Percentiles rank a stretch among this genome's conserved stretches.
Evolutionary conservation across 2,888 invertebrate genomes (phyloP).

Genomic region (Aphelenchoides bicaudatus): DNA sequence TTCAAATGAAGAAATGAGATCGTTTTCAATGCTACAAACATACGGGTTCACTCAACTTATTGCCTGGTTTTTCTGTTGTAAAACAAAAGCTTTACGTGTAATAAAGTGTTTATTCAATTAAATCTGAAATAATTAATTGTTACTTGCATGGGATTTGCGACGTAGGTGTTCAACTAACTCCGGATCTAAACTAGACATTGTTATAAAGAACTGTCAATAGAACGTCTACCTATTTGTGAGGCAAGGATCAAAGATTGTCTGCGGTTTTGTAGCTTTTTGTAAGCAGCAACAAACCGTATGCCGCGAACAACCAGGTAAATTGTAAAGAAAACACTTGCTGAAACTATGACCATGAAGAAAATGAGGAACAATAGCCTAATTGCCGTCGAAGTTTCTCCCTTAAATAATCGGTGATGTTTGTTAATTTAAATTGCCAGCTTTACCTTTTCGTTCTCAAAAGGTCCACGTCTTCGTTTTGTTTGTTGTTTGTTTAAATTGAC

Average conservation of each 20-base stretch:
- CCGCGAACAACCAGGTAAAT: slow-evolving; percentile 48
- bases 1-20: slow-evolving; percentile 47
- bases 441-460: not conserved
- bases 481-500: too few species aligned
- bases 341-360: slow-evolving; percentile 48
- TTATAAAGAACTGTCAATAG: not conserved
- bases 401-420: not conserved
- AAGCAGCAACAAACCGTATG: slow-evolving; percentile 41
- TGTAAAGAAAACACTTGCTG: slow-evolving; percentile 46
- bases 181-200: slow-evolving; percentile 6
- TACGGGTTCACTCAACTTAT: not conserved
- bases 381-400: slow-evolving; percentile 38
- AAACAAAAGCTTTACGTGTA: not conserved
- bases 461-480: slow-evolving; percentile 15
- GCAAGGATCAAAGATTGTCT: slow-evolving; percentile 45
- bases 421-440: not conserved
- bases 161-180: not conserved
- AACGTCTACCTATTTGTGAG: slow-evolving; percentile 47
- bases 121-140: not conserved
- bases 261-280: slow-evolving; percentile 38
- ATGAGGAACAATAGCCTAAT: slow-evolving; percentile 47
- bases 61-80: not conserved
- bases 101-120: slow-evolving; percentile 4
- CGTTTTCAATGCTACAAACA: not conserved
- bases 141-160: slow-evolving; percentile 1